Percentiles rank a stretch among this genome's conserved stretches.
Evolutionary conservation across 2,113 vertebrate species (phyloP).

Genomic region (Oreochromis tanganicae): DNA sequence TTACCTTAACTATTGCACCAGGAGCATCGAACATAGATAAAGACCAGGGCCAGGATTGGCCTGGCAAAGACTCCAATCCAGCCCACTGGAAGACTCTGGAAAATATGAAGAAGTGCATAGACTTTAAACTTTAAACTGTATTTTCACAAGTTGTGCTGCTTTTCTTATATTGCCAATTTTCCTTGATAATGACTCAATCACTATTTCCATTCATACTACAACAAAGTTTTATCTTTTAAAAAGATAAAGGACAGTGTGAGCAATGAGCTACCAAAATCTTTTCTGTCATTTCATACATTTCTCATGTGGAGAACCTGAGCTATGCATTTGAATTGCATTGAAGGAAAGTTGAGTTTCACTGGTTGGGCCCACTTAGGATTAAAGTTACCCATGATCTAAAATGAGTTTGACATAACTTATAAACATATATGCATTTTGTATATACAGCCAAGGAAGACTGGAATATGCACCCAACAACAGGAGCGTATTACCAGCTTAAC

Average conservation of each 20-base stretch:
- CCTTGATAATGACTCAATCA: neutral
- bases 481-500: slow-evolving; percentile 81
- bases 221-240: neutral
- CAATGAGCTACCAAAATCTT: neutral
- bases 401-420: neutral
- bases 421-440: neutral
- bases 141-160: neutral
- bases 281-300: neutral
- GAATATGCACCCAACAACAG: slow-evolving; percentile 75
- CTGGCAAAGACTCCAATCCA: neutral
- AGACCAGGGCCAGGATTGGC: neutral
- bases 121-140: neutral
- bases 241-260: neutral
- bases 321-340: neutral
- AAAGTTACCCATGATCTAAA: neutral
- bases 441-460: slow-evolving; percentile 64
- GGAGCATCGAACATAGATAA: neutral
- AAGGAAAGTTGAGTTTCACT: neutral
- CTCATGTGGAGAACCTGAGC: neutral
- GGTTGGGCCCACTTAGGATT: neutral
- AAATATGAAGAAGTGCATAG: neutral
- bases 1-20: neutral
- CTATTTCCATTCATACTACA: neutral
- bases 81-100: neutral
- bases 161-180: neutral